Base-by-base conservation (phyloP, 2,888 invertebrate species). In the Lasioglossum morio region DNA sequence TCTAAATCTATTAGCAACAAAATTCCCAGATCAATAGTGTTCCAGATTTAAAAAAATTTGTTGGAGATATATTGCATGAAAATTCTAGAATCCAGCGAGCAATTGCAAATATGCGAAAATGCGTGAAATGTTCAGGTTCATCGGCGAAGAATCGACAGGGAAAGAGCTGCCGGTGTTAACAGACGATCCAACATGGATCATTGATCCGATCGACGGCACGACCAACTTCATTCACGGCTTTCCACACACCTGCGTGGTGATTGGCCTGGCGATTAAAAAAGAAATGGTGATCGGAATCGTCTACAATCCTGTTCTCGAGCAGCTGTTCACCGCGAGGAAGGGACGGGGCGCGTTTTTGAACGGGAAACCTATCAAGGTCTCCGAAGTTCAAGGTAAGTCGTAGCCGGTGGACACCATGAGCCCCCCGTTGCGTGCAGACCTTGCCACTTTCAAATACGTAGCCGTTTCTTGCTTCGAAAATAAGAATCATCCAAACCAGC, bases 201-300 rank as follows among this genome's bases (percentile, higher is more conserved):
- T 98, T 85, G 98, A 98, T 95, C 98, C 98, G 4, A 97, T 98
- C 75, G 98, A 98, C 95, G 98, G 98, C n/a, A 98, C 98, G 1
- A 97, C 97, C 78, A 98, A 98, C 95, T 98, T 98, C 95, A 97
- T 98, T 40, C 96, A 97, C 90, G 96, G 96, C 79, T 96, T 97
- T 92, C 97, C 97, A 2, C 96, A 97, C 84, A 96, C 96, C 19
- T 97, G 97, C 88, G 96, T 98, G 75, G 98, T 98, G 0, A 96
- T 98, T 83, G 98, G 96, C 34, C 94, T 97, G 53, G 93, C 96
- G 5, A 95, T 97, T 23, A 95, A 96, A 40, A 96, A 97, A 91
- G 95, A 96, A 94, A 96, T 97, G 91, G 96, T 96, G 4, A 94
- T 98, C 90, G 98, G 98, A 34, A 96, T 98, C 81, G 96, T 98